Base-by-base conservation (phyloP, 2,888 invertebrate genomes). In the Stenichneumon culpator region DNA sequence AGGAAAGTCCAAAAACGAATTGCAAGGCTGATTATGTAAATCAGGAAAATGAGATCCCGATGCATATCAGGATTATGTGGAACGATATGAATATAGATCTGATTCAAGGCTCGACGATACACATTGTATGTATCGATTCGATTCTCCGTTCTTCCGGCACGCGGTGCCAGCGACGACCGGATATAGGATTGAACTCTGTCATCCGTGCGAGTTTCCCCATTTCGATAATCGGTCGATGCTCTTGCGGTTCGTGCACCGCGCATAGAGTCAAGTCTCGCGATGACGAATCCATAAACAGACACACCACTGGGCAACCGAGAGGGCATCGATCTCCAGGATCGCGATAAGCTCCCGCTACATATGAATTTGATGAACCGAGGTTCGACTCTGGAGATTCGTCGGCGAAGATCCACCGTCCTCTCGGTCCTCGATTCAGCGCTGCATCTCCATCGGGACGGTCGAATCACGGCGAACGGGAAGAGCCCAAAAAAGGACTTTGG, bases 171-270 rank as follows among this genome's bases (percentile, higher is more conserved):
- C 79, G 52, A 36, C 44, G 72, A 80, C 65, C 77, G 74, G 77
- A 77, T 77, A 75, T 65, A 68, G 80, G 80, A 84, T 81, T 84
- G 80, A 77, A 81, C 80, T 78, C 52, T 57, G 60, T 81, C 83
- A 74, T 83, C 74, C 83, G 79, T 60, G 74, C 68, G 57, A 79
- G 73, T 63, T 83, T 83, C 60, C 19, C 52, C 63, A 74, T 83
- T 73, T 74, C 83, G 83, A 83, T 83, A 83, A 79, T 79, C 79
- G 83, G 79, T 69, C 83, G 69, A 83, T 79, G 79, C 60, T 57
- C 79, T 63, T 22, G 60, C 52, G 68, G 28, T 44, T 39, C 50
- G 16, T 67, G 65, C 19, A 63, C 36, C 22, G 28, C 39, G 65
- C 25, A 69, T 36, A 65, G 36, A 36, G 54, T 54, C 50, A 22